Evolutionary conservation across 2,113 vertebrate species (phyloP).

Genomic region (Malurus elegans): DNA sequence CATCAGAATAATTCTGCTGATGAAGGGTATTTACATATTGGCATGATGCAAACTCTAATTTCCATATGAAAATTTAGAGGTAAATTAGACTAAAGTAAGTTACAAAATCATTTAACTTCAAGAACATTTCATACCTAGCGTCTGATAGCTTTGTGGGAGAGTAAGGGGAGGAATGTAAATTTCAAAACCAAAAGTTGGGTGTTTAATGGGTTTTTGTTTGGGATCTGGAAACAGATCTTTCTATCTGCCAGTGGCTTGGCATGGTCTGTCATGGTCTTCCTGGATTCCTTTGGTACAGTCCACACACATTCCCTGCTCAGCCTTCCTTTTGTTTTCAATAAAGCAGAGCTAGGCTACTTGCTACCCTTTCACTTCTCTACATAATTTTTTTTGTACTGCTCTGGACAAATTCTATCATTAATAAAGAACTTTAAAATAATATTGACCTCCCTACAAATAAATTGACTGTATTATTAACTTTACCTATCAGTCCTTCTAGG

Average conservation of each 20-base stretch:
- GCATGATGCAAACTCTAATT: background rate
- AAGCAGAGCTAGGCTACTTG: background rate
- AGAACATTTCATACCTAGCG: background rate
- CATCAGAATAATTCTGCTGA: background rate
- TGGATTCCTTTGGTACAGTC: background rate
- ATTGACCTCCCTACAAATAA: background rate
- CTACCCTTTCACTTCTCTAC: background rate
- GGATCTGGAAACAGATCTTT: background rate
- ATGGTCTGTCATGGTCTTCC: background rate
- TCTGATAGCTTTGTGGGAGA: background rate
- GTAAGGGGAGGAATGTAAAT: background rate
- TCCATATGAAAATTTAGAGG: background rate
- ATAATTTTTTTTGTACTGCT: background rate
- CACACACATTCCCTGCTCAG: background rate
- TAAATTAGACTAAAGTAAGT: background rate
- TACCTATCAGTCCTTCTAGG: background rate
- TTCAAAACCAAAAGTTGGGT: background rate
- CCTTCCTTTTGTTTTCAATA: background rate
- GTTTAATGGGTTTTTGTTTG: background rate
- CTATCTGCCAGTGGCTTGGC: background rate
- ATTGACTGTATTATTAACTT: constrained; percentile 17
- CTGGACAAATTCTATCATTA: constrained; percentile 6
- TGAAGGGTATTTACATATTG: background rate
- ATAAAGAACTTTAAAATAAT: constrained; percentile 34
- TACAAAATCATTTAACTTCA: background rate